These are phyloP conservation scores for Phalloptychus januarius DNA, from an alignment of 2,797 vertebrate species.

Conservation along the genomic window DNA sequence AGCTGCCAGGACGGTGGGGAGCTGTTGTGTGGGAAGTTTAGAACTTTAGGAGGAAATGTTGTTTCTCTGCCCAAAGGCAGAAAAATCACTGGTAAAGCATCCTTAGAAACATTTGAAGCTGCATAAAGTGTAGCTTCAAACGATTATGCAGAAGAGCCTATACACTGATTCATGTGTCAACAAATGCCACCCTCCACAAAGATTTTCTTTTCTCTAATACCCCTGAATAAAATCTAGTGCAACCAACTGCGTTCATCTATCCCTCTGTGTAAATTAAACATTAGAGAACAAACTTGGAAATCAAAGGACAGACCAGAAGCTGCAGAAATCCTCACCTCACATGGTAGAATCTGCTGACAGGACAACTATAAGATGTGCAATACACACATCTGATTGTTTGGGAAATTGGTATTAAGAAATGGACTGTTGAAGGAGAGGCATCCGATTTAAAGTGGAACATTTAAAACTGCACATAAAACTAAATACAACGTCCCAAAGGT, in stretches of 20 bases:
- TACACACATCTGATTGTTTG: neutral
- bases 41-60: slow-evolving; percentile 57
- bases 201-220: neutral
- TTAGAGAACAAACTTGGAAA: no score
- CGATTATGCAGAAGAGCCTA: neutral
- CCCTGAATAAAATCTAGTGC: neutral
- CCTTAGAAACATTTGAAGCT: slow-evolving; percentile 4
- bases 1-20: slow-evolving; percentile 64
- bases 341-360: neutral
- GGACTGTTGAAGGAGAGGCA: neutral
- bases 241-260: neutral
- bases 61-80: slow-evolving; percentile 43
- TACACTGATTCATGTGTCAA: neutral
- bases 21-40: slow-evolving; percentile 64
- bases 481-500: neutral
- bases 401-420: neutral
- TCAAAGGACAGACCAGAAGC: neutral
- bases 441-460: neutral
- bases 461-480: neutral
- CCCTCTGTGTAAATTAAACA: neutral
- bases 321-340: neutral
- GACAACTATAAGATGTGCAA: neutral
- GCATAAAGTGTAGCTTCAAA: no score
- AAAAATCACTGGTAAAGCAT: slow-evolving; percentile 11
- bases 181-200: neutral